Evolutionary conservation across 35 echinoderm and acorn worm species (phyloP).

Genomic region (Heliocidaris erythrogramma): DNA sequence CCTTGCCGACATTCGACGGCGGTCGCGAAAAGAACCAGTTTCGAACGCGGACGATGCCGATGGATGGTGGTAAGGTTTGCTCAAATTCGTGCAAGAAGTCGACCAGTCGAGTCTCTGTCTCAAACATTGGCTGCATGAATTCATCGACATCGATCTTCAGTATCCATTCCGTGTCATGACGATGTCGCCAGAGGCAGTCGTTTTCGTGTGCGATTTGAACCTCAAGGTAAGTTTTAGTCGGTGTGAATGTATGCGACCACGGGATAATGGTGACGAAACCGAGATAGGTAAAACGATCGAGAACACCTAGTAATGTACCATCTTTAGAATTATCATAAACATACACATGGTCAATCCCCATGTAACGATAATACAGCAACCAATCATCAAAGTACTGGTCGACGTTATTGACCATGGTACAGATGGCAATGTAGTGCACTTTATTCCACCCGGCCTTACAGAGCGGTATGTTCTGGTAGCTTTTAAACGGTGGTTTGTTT

Average conservation of each 20-base stretch:
- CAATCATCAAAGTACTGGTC: slow-evolving; percentile 71
- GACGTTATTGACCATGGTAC: slow-evolving; percentile 92
- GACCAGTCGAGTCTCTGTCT: neutral
- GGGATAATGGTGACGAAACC: slow-evolving; percentile 93
- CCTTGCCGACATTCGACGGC: slow-evolving; percentile 47
- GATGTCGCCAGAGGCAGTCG: slow-evolving; percentile 89
- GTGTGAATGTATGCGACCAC: slow-evolving; percentile 65
- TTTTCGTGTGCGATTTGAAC: slow-evolving; percentile 91
- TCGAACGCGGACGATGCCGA: slow-evolving; percentile 43
- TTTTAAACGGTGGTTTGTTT: slow-evolving; percentile 38
- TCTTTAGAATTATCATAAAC: slow-evolving; percentile 71
- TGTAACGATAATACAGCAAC: slow-evolving; percentile 81
- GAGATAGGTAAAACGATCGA: slow-evolving; percentile 34
- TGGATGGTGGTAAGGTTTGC: neutral
- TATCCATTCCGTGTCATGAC: slow-evolving; percentile 72
- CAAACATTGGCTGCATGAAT: slow-evolving; percentile 88
- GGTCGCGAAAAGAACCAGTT: slow-evolving; percentile 87
- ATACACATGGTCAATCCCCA: slow-evolving; percentile 86
- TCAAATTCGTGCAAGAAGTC: slow-evolving; percentile 38
- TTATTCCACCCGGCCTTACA: slow-evolving; percentile 41
- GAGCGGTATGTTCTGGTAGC: slow-evolving; percentile 53
- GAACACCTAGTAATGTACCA: neutral
- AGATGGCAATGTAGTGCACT: slow-evolving; percentile 65
- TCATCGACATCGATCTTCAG: slow-evolving; percentile 95
- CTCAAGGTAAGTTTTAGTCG: slow-evolving; percentile 85